These are phyloP conservation scores for Cololabis saira DNA, from an alignment of 2,113 vertebrate genomes.

Conservation along the genomic window DNA sequence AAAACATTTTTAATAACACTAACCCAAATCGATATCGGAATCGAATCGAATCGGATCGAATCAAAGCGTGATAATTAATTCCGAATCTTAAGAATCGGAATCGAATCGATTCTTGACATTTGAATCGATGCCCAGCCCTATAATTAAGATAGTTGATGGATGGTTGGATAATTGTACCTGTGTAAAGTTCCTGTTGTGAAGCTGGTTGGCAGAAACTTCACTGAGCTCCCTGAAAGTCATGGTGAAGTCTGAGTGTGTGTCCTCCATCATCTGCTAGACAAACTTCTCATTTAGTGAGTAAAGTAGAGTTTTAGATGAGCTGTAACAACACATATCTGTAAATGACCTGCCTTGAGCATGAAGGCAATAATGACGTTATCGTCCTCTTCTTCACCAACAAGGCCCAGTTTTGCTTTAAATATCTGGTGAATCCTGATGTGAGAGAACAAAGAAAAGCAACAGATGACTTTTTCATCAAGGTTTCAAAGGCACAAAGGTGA, in stretches of 20 bases:
- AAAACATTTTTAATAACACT: no score
- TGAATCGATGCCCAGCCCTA: no score
- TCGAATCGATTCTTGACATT: no score
- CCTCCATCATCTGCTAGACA: conserved; percentile 81
- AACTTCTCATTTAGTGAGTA: background rate
- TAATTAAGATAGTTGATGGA: no score
- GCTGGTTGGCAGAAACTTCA: conserved; percentile 76
- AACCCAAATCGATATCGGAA: no score
- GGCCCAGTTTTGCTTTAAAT: conserved; percentile 84
- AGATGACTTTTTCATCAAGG: background rate
- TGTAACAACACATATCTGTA: background rate
- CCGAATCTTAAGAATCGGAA: no score
- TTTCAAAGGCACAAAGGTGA: background rate
- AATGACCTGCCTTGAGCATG: conserved; percentile 80
- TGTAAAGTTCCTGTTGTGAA: conserved; percentile 71
- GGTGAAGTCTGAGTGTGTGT: conserved; percentile 85
- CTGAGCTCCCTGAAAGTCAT: conserved; percentile 86
- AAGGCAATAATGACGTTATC: conserved; percentile 80
- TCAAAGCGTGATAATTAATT: no score
- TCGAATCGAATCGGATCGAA: no score
- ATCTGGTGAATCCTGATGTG: conserved; percentile 83
- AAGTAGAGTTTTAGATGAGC: background rate
- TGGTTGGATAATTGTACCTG: conserved; percentile 52
- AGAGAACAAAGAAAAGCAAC: no score
- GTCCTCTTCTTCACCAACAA: conserved; percentile 74